Evolutionary conservation across 2,888 invertebrate species (phyloP).

Genomic region (Strigamia crassipes): DNA sequence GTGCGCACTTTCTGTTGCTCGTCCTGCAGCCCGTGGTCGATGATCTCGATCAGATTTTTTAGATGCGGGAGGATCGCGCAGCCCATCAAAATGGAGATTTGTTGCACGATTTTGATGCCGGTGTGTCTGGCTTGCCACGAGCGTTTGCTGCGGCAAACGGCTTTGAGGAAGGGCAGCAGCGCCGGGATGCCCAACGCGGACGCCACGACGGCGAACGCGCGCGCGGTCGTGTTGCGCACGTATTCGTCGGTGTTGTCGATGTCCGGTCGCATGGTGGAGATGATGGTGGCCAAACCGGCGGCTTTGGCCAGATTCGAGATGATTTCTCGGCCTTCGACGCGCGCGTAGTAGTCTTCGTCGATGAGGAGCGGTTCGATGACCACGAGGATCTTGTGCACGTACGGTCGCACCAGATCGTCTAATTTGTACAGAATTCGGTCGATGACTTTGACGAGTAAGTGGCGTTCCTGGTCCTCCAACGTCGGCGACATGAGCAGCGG

Average conservation of each 20-base stretch:
- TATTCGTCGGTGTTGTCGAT: conserved; percentile 99
- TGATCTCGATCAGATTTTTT: conserved; percentile 97
- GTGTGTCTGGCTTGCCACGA: conserved; percentile 98
- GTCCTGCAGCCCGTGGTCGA: conserved; percentile 96
- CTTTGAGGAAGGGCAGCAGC: conserved; percentile 94
- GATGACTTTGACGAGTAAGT: conserved; percentile 97
- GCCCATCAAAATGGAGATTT: conserved; percentile 99
- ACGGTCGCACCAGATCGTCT: conserved; percentile 97
- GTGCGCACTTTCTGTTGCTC: conserved; percentile 99
- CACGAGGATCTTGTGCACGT: conserved; percentile 98
- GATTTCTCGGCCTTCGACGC: conserved; percentile 98
- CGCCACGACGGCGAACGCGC: conserved; percentile 99
- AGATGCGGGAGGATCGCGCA: conserved; percentile 98
- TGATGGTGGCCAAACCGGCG: conserved; percentile 99
- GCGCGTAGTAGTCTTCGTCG: conserved; percentile 99
- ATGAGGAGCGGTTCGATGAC: conserved; percentile 98
- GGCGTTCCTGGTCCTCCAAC: conserved; percentile 97
- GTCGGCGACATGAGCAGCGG: conserved; percentile 99
- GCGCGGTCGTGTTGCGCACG: conserved; percentile 97
- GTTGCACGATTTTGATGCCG: conserved; percentile 99
- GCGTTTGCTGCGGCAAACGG: conserved; percentile 98
- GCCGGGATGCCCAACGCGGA: conserved; percentile 98
- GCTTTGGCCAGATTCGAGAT: conserved; percentile 99
- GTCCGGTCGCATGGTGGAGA: conserved; percentile 99
- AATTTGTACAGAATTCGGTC: conserved; percentile 97